Evolutionary conservation across 2,888 invertebrate genomes (phyloP), one percentile per base, ranked within the genome.

Genomic region (Drosophila pegasa): DNA sequence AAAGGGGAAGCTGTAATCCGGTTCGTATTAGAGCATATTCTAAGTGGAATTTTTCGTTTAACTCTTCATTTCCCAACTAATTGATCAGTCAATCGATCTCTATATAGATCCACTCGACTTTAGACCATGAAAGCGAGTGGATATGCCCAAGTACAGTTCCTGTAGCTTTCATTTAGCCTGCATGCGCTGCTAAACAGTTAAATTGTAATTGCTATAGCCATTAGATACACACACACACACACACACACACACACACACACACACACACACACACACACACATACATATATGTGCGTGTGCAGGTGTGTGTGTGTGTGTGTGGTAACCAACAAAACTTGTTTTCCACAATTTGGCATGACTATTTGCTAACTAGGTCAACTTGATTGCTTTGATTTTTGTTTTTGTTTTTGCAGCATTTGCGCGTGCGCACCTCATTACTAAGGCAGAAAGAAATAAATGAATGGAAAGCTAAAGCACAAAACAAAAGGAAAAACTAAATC

Each of bases 281-380:
- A n/a, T 3, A 68, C 57, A 56, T 61, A 43, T 61, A 31, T 22
- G 41, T 50, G 33, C 29, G 29, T 31, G 16, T 35, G n/a, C 47
- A n/a, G 18, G n/a, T 38, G 25, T 60, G 27, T 33, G 12, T 62
- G 10, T 58, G 18, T 66, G 16, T 68, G 56, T 60, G 41, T 48
- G 52, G 54, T 20, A 31, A 61, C 48, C n/a, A 57, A 31, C 51
- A 45, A 84, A 87, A 87, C 84, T 78, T 22, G 84, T 87, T 85
- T 83, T 75, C 50, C 58, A 74, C 77, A 66, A 69, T 80, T 85
- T 80, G 78, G 78, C 78, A 75, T 79, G 72, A 75, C 70, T 58
- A 63, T 78, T 77, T 80, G 73, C 43, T 74, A 87, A 85, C 85
- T 87, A 75, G 87, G 87, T 88, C 85, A 85, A 66, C 75, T 76